Evolutionary conservation across 2,797 vertebrate genomes (phyloP).

Genomic region (Amniataba percoides): DNA sequence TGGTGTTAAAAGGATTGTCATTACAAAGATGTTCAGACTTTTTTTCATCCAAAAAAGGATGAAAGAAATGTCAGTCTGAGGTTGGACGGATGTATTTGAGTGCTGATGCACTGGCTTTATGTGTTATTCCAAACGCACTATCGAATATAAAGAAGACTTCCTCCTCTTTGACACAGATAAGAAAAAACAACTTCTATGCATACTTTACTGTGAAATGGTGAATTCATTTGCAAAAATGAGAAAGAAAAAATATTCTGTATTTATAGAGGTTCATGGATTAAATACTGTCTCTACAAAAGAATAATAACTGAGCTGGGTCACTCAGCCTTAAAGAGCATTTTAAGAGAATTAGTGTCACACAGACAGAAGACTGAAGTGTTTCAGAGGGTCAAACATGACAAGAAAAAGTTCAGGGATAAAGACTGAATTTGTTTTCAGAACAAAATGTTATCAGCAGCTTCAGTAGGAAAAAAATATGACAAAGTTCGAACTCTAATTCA

Average conservation of each 20-base stretch:
- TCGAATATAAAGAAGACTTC: neutral
- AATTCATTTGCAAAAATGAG: neutral
- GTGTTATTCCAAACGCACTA: neutral
- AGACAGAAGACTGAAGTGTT: neutral
- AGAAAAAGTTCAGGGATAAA: constrained; percentile 14
- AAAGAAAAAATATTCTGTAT: neutral
- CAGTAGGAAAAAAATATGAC: neutral
- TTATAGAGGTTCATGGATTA: neutral
- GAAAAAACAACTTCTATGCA: neutral
- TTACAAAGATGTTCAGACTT: constrained; percentile 11
- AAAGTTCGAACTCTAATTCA: neutral
- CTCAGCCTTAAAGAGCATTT: constrained; percentile 9
- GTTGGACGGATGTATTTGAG: neutral
- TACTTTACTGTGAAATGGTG: neutral
- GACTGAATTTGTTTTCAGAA: neutral
- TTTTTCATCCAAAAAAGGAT: neutral
- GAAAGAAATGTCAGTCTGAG: neutral
- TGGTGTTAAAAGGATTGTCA: neutral
- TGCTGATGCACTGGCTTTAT: neutral
- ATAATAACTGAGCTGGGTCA: neutral
- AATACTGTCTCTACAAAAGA: neutral
- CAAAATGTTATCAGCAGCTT: neutral
- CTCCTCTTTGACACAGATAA: neutral
- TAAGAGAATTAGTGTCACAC: neutral
- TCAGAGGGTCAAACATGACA: neutral